Base-by-base conservation (phyloP, 2,797 vertebrate species). In the Sardinella longiceps region DNA sequence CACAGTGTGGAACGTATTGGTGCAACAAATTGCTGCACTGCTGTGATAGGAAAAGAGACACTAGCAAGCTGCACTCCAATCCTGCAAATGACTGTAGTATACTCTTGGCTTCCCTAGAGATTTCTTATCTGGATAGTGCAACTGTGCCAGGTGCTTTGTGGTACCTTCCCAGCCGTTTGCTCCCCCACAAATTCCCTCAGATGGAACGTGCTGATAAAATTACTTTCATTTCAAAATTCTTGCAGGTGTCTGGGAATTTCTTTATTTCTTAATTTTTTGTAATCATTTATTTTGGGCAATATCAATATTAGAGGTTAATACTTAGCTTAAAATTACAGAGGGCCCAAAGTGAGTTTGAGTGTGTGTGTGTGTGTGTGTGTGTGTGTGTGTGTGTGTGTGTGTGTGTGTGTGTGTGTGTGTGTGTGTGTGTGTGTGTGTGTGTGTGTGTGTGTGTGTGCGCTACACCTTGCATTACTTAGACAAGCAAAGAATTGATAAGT, bases 71-170 rank as follows among this genome's bases (percentile, higher is more conserved):
- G 84, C 63, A 81, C 83, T 85, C 80, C 82, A 53, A 85, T 90
- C 86, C 82, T 60, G 39, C 85, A 84, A 39, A 43, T 77, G 70
- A 30, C 82, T 50, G 84, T 74, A 74, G 53, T 84, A 11, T 25
- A 50, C 77, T 90, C 60, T 90, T 87, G 88, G 84, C 89, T 86
- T 50, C 82, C n/a, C 74, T 80, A 70, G 53, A 87, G 88, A 85
- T 84, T 84, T 89, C 56, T 90, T 92, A 91, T 91, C 88, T 86
- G 87, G 81, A 50, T 60, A 58, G 86, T 83, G 84, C 81, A 85
- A 83, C 81, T 56, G 90, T 91, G 91, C 89, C 89, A 88, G 89
- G 87, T 88, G 86, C 86, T 18, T 56, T 56, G 74, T 87, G 87
- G 88, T 89, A 90, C 90, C 87, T 89, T 87, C 85, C 84, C 84